Base-by-base conservation (phyloP, 2,888 invertebrate species). In the Ophion costatus region DNA sequence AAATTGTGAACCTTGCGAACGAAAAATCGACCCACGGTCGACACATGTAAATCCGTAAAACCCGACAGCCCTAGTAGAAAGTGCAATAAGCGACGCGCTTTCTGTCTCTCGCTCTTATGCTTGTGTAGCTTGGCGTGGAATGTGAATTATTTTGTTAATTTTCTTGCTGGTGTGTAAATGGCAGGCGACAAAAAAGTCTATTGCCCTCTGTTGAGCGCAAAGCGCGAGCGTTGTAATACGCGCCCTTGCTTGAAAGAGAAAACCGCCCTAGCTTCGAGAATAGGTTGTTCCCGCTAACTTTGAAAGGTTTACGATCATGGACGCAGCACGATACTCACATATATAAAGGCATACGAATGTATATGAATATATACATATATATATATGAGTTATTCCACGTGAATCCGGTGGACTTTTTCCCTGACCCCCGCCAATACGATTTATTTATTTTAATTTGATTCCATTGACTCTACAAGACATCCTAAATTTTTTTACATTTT, bases 121-220 rank as follows among this genome's bases (percentile, higher is more conserved):
- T 75, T 69, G 42, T n/a, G 14, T 7, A 74, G n/a, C 63, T 51
- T 33, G 86, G 83, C 79, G 82, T 78, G 87, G 85, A 75, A 87
- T 85, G 89, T 88, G 88, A 89, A 89, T 89, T 89, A 88, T 89
- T 88, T 88, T 87, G 87, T 88, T 89, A 88, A 89, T 89, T 88
- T 88, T 85, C 87, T 84, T 83, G 59, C 69, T 51, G 75, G 56
- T 56, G 63, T 73, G 70, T 76, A 83, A 83, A 83, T 24, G 70
- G 66, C 69, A 20, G 66, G 56, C 57, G 61, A 17, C n/a, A 77
- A 67, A 80, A 73, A 77, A 81, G 73, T 51, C 59, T 10, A 61
- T 22, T 61, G 80, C 64, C 73, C 63, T 80, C 73, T 67, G 71
- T 84, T 78, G 70, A 77, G 69, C 76, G 73, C 76, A 74, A 57